Evolutionary conservation across 2,888 invertebrate genomes (phyloP).

Genomic region (Ormyrus thymus): DNA sequence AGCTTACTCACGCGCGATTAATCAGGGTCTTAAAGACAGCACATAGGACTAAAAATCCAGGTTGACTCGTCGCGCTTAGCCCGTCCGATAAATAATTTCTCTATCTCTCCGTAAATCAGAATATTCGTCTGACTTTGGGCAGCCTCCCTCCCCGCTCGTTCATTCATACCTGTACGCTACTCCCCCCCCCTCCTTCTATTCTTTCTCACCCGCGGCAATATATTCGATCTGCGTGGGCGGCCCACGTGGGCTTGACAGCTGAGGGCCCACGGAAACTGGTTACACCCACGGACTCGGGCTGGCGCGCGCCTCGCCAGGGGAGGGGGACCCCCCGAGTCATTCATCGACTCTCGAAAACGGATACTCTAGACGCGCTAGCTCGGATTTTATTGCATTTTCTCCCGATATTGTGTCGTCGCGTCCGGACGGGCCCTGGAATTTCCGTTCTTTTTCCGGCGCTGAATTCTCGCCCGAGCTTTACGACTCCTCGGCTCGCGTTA

Average conservation of each 20-base stretch:
- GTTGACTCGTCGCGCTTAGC: neutral
- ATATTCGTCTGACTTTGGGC: slow-evolving; percentile 34
- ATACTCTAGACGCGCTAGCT: slow-evolving; percentile 9
- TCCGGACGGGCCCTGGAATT: slow-evolving; percentile 1
- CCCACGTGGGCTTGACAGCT: slow-evolving; percentile 74
- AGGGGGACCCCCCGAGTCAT: slow-evolving; percentile 12
- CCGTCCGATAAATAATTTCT: slow-evolving; percentile 41
- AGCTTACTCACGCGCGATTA: slow-evolving; percentile 1
- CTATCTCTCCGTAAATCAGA: slow-evolving; percentile 45
- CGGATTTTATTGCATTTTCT: slow-evolving; percentile 22
- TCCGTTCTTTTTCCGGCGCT: neutral
- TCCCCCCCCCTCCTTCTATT: slow-evolving; percentile 59
- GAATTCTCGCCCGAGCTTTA: slow-evolving; percentile 10
- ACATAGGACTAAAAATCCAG: slow-evolving; percentile 5
- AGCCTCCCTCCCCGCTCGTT: slow-evolving; percentile 16
- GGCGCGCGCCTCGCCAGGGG: neutral
- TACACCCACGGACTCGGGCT: slow-evolving; percentile 68
- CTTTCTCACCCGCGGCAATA: slow-evolving; percentile 63
- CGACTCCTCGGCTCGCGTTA: slow-evolving; percentile 3
- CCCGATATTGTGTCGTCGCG: neutral
- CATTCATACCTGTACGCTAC: slow-evolving; percentile 23
- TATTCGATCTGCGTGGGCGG: slow-evolving; percentile 71
- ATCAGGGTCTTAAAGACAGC: slow-evolving; percentile 2
- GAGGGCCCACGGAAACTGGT: slow-evolving; percentile 72
- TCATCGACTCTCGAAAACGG: slow-evolving; percentile 28